Conservation (phyloP, 1,140 invertebrate species). For the Procambarus virginalis region DNA sequence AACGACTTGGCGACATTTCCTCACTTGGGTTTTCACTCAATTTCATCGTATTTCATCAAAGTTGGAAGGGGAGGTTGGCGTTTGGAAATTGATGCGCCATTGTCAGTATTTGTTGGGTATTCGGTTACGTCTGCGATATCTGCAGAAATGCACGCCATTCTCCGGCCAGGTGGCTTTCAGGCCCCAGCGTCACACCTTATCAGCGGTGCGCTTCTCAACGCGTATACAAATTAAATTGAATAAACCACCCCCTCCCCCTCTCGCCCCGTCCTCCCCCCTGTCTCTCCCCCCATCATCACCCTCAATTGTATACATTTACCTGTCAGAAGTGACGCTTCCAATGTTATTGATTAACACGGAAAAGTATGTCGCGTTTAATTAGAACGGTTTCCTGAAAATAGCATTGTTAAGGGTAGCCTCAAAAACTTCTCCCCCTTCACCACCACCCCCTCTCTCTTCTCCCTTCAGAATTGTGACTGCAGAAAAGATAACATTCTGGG, state of each 20-base stretch:
- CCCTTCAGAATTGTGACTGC: too few relatives aligned
- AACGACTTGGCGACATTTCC: conserved; percentile 22
- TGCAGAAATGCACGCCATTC: conserved; percentile 58
- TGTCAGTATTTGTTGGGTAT: conserved; percentile 66
- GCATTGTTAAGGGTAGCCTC: conserved; percentile 40
- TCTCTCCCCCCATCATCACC: too few relatives aligned
- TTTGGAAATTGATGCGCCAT: conserved; percentile 67
- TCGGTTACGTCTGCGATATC: conserved; percentile 66
- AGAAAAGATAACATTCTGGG: too few relatives aligned
- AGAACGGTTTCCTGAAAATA: conserved; percentile 63
- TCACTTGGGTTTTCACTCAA: conserved; percentile 63
- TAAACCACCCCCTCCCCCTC: conserved; percentile 32
- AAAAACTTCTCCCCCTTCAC: neutral
- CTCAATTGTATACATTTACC: conserved; percentile 61
- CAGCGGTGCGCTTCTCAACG: conserved; percentile 49
- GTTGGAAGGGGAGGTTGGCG: conserved; percentile 62
- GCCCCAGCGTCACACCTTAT: conserved; percentile 55
- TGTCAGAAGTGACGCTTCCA: conserved; percentile 63
- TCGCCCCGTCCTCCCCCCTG: too few relatives aligned
- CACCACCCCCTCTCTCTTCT: too few relatives aligned
- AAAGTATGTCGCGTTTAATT: conserved; percentile 67
- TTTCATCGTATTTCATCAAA: conserved; percentile 67
- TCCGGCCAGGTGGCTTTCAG: conserved; percentile 34
- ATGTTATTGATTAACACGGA: conserved; percentile 65
- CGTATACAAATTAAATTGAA: conserved; percentile 68